A percentile compares a stretch with the other conserved stretches of the same genome.
Conservation (phyloP, 2,888 invertebrate species). For the Rhodophaea formosa region DNA sequence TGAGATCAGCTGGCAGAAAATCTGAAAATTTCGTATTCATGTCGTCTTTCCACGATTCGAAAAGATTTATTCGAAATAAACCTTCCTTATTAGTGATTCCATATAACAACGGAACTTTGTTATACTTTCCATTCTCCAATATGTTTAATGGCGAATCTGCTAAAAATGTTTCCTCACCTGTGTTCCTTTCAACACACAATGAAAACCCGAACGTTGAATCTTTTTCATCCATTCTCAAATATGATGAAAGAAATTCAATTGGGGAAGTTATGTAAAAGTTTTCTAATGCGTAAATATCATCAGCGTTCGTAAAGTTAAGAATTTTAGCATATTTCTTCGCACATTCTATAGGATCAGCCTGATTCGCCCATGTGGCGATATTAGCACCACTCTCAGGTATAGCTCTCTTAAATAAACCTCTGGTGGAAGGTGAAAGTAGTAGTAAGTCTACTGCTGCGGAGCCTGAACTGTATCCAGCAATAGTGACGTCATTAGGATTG, state of each 20-base stretch:
- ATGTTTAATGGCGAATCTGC: constrained; percentile 44
- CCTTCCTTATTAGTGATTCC: constrained; percentile 52
- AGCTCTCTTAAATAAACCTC: constrained; percentile 46
- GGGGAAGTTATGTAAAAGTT: constrained; percentile 44
- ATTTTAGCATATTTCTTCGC: constrained; percentile 40
- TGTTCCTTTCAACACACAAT: constrained; percentile 41
- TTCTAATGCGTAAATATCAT: constrained; percentile 48
- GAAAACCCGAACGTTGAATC: constrained; percentile 37
- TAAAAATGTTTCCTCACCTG: constrained; percentile 38
- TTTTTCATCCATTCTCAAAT: constrained; percentile 19
- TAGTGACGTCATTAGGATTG: constrained; percentile 50
- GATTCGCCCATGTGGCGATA: constrained; percentile 37
- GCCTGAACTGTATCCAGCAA: constrained; percentile 50
- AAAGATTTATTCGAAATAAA: constrained; percentile 28
- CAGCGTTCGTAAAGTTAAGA: constrained; percentile 37
- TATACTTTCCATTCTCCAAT: constrained; percentile 39
- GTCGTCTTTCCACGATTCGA: constrained; percentile 39
- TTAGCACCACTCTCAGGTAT: constrained; percentile 50
- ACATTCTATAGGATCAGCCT: constrained; percentile 41
- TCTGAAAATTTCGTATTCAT: constrained; percentile 53
- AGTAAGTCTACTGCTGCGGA: constrained; percentile 45
- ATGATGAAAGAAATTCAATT: constrained; percentile 36
- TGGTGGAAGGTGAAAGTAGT: constrained; percentile 41
- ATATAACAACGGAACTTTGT: constrained; percentile 46
- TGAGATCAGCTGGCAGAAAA: constrained; percentile 48